Conservation (phyloP, 2,888 invertebrate genomes). For the Sepiola atlantica region DNA sequence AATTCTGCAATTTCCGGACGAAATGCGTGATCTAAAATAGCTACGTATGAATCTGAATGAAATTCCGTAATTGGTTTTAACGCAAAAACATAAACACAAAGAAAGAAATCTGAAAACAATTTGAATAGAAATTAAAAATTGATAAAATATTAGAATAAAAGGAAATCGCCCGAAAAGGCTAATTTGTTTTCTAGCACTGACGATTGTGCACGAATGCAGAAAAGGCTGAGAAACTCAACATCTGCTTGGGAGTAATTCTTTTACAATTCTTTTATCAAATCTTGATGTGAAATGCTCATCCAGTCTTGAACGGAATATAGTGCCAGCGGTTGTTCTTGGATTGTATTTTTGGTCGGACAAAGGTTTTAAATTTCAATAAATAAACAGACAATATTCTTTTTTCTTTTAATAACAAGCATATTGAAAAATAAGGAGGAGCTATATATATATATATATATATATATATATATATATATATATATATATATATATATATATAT, state of each 20-base stretch:
- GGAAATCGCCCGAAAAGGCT: background rate
- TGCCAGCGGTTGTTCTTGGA: too few species aligned
- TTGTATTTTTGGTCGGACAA: too few species aligned
- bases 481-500: too few species aligned
- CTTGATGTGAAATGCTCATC: background rate
- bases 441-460: too few species aligned
- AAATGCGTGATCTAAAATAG: background rate
- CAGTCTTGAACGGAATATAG: background rate
- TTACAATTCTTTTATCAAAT: background rate
- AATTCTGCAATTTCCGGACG: background rate
- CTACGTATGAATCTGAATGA: background rate
- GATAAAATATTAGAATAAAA: background rate
- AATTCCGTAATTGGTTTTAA: background rate
- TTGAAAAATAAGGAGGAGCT: too few species aligned
- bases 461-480: too few species aligned
- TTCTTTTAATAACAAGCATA: too few species aligned
- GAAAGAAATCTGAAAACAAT: background rate
- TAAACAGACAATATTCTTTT: too few species aligned
- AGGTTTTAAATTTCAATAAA: too few species aligned
- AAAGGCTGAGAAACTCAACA: background rate
- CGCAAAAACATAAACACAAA: background rate
- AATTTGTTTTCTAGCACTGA: background rate
- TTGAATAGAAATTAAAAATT: background rate
- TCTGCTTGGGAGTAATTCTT: background rate
- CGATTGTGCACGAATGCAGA: background rate